Evolutionary conservation across 2,888 invertebrate species (phyloP).

Genomic region (Brachylomia viminalis): DNA sequence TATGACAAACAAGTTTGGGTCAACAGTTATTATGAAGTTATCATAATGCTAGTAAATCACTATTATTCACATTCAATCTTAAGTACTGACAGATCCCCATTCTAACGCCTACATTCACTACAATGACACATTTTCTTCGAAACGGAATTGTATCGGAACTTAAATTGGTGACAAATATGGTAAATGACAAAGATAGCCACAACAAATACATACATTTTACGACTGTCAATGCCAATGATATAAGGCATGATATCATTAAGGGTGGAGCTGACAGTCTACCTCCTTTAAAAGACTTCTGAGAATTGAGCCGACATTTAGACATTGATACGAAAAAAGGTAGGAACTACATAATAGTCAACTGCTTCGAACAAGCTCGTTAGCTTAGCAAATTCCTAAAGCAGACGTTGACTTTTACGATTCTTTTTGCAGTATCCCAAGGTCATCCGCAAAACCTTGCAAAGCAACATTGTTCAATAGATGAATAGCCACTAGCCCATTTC

Average conservation of each 20-base stretch:
- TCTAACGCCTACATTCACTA: conserved; percentile 45
- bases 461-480: neutral
- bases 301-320: neutral
- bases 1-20: neutral
- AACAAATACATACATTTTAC: conserved; percentile 39
- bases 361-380: too few species aligned
- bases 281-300: conserved; percentile 27
- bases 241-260: conserved; percentile 36
- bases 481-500: neutral
- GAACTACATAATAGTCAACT: neutral
- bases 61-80: conserved; percentile 53
- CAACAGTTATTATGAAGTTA: neutral
- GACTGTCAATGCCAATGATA: conserved; percentile 35
- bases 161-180: conserved; percentile 60
- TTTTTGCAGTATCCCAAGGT: too few species aligned
- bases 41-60: conserved; percentile 33
- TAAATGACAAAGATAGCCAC: conserved; percentile 51
- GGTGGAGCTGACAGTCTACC: conserved; percentile 10
- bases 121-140: conserved; percentile 61
- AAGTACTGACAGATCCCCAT: conserved; percentile 43
- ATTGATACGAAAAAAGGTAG: neutral
- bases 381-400: neutral
- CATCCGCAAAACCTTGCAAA: neutral
- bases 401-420: too few species aligned
- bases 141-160: conserved; percentile 53